Conservation (phyloP, 2,797 vertebrate species). For the Hirundo rustica region DNA sequence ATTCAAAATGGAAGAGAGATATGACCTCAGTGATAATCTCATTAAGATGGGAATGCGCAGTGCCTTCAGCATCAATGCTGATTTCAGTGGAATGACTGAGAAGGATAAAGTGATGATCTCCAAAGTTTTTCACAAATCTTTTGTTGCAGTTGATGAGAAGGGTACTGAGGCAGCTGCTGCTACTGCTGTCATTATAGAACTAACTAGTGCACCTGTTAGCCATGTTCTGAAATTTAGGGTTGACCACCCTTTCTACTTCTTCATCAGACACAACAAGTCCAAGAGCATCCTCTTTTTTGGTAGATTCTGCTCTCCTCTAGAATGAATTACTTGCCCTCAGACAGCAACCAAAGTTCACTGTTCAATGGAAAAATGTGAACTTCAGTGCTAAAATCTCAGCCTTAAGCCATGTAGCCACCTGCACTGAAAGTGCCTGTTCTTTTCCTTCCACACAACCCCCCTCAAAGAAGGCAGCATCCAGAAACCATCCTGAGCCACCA, state of each 20-base stretch:
- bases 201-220: fast-evolving
- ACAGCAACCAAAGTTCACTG: background rate
- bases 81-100: conserved; percentile 26
- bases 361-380: background rate
- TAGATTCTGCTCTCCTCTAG: conserved; percentile 55
- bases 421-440: background rate
- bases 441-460: background rate
- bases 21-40: background rate
- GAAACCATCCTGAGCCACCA: background rate
- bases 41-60: background rate
- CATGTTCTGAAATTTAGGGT: conserved; percentile 31
- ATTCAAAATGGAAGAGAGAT: background rate
- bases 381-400: background rate
- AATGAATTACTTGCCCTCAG: background rate
- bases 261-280: conserved; percentile 72
- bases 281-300: conserved; percentile 71
- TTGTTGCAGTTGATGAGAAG: conserved; percentile 87
- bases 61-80: background rate
- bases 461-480: background rate
- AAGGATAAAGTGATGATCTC: conserved; percentile 74
- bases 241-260: conserved; percentile 75
- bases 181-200: background rate
- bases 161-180: conserved; percentile 87
- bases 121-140: conserved; percentile 84
- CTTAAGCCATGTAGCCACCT: background rate